A percentile compares a stretch with the other conserved stretches of the same genome.
phyloP scores from a whole-genome alignment of 2,113 vertebrate species.

The Castor canadensis region DNA sequence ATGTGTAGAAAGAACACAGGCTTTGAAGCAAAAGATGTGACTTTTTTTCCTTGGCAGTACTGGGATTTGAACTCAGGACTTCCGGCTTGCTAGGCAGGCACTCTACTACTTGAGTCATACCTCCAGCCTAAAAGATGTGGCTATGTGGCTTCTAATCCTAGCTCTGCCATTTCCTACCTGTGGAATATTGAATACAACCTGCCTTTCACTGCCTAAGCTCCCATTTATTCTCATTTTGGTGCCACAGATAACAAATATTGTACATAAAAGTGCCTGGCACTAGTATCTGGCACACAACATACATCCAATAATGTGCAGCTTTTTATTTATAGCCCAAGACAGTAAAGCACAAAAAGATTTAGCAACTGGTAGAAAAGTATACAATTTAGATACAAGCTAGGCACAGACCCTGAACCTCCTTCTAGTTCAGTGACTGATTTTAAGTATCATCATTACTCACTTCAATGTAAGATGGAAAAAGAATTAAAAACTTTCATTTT shows the following conservation, averaged over 20 bases:
- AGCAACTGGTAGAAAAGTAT: not conserved
- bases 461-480: constrained; percentile 4
- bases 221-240: constrained; percentile 14
- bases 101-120: too few species aligned
- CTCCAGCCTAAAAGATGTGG: too few species aligned
- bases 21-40: not conserved
- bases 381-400: not conserved
- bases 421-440: not conserved
- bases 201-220: not conserved
- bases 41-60: too few species aligned
- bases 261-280: not conserved
- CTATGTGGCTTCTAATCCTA: constrained; percentile 4
- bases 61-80: too few species aligned
- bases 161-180: not conserved
- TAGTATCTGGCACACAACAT: not conserved
- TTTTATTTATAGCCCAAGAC: constrained; percentile 25
- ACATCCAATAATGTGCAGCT: not conserved
- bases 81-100: too few species aligned
- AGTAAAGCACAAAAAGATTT: not conserved
- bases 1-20: not conserved
- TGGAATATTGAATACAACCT: not conserved
- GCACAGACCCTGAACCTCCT: not conserved
- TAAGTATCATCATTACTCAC: constrained; percentile 12
- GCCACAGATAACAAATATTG: constrained; percentile 12
- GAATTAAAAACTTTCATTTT: not conserved